A percentile compares a stretch with the other conserved stretches of the same genome.
phyloP scores from a whole-genome alignment of 2,113 vertebrate genomes.

The Diphyllodes magnificus region DNA sequence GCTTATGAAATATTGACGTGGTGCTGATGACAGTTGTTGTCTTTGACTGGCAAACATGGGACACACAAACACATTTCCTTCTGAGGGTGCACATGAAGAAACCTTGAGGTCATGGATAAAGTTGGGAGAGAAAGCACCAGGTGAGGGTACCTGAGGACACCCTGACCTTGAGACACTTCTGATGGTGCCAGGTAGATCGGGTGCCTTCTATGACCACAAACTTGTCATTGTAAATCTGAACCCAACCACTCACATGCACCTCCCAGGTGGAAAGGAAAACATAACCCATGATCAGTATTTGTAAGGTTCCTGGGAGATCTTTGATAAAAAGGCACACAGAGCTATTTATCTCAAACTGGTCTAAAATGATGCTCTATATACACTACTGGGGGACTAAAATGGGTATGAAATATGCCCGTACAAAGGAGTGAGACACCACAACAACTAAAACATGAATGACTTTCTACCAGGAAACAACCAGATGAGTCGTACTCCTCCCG shows the following conservation, averaged over 20 bases:
- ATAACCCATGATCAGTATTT: neutral
- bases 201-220: neutral
- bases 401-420: neutral
- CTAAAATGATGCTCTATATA: neutral
- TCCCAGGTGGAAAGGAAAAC: neutral
- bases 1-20: neutral
- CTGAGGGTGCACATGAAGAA: accelerated
- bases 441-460: neutral
- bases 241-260: neutral
- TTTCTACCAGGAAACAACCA: neutral
- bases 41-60: neutral
- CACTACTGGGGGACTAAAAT: neutral
- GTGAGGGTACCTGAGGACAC: neutral
- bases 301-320: neutral
- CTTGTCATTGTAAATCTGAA: neutral
- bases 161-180: neutral
- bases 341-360: neutral
- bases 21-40: neutral
- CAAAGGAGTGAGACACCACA: neutral
- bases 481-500: accelerated
- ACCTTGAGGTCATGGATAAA: neutral
- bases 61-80: neutral
- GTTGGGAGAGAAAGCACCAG: neutral
- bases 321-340: neutral
- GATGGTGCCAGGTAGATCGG: neutral